Percentiles rank a stretch among this genome's conserved stretches.
Conservation (phyloP, 2,888 invertebrate species). For the Achlya flavicornis region DNA sequence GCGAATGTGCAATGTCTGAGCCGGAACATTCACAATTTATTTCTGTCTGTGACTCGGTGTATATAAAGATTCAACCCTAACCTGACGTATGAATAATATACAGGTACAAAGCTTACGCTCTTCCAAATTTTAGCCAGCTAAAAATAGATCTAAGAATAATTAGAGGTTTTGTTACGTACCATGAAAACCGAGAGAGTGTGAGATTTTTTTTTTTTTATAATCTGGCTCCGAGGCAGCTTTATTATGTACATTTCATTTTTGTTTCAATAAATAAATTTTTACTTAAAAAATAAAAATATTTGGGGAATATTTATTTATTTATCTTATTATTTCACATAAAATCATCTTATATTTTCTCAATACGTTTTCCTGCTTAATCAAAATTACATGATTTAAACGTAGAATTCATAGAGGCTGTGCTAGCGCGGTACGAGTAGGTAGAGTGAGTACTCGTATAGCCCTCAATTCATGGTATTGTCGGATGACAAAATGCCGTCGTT, state of each 20-base stretch:
- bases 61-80: constrained; percentile 27
- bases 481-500: constrained; percentile 67
- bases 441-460: constrained; percentile 35
- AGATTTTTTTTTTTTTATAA: no score
- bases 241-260: no score
- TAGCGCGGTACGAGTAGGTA: not conserved
- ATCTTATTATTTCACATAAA: no score
- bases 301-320: no score
- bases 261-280: no score
- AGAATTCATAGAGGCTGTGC: not conserved
- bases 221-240: no score
- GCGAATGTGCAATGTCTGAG: not conserved
- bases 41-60: constrained; percentile 21
- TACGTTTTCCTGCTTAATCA: not conserved
- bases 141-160: not conserved
- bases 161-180: not conserved
- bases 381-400: not conserved
- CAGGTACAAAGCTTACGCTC: constrained; percentile 11
- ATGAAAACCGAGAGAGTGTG: not conserved
- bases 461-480: constrained; percentile 63
- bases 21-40: constrained; percentile 27
- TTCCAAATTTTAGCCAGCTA: not conserved
- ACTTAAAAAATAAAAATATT: no score
- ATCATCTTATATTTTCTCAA: not conserved
- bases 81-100: constrained; percentile 31